Evolutionary conservation across 2,888 invertebrate species (phyloP).

Genomic region (Drosophila histrio): DNA sequence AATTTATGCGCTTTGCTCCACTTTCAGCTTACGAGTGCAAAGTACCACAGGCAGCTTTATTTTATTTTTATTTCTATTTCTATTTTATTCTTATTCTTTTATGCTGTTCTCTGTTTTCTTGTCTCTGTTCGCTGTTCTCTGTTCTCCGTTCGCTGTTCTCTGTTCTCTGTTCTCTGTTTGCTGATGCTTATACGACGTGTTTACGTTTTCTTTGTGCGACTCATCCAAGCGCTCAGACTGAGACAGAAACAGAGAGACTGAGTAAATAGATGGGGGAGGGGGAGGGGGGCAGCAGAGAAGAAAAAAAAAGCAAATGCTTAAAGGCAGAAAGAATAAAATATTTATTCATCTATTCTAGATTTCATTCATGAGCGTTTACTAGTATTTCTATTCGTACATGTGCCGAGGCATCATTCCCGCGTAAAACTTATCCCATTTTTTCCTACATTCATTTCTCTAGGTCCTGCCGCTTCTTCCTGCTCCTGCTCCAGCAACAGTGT

Average conservation of each 20-base stretch:
- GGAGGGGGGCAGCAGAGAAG: conserved; percentile 6
- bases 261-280: conserved; percentile 17
- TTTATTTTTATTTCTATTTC: conserved; percentile 68
- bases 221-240: conserved; percentile 39
- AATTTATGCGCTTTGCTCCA: conserved; percentile 62
- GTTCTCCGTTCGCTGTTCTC: neutral
- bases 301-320: conserved; percentile 55
- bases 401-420: conserved; percentile 39
- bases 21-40: conserved; percentile 36
- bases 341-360: conserved; percentile 76
- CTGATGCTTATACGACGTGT: conserved; percentile 55
- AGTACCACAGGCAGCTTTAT: conserved; percentile 44
- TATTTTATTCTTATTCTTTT: conserved; percentile 65
- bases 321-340: conserved; percentile 74
- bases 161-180: conserved; percentile 32
- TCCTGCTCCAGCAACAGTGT: neutral
- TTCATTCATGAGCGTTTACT: conserved; percentile 75
- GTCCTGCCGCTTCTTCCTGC: neutral
- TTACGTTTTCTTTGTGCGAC: conserved; percentile 58
- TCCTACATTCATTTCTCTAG: conserved; percentile 28
- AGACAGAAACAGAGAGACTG: conserved; percentile 11
- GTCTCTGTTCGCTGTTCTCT: neutral
- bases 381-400: conserved; percentile 56
- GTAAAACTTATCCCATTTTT: conserved; percentile 40
- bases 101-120: conserved; percentile 26